phyloP scores from a whole-genome alignment of 2,113 vertebrate species.

The Gopherus evgoodei region DNA sequence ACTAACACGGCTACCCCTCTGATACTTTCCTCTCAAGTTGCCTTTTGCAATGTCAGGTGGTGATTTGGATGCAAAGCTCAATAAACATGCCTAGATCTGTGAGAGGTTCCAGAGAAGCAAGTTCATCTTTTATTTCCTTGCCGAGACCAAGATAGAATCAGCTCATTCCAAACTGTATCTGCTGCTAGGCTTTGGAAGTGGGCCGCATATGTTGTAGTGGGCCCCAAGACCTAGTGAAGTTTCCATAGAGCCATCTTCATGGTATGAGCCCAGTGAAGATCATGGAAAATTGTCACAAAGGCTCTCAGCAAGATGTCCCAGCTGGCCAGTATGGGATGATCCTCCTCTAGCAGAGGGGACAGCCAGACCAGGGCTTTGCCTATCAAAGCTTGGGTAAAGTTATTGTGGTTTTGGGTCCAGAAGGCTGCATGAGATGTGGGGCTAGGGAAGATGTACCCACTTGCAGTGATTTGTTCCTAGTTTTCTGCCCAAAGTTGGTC shows the following conservation, averaged over 20 bases:
- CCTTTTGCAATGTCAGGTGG: background rate
- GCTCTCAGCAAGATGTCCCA: too few relatives aligned
- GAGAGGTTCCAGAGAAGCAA: background rate
- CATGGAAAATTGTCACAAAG: too few relatives aligned
- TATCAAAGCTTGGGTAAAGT: background rate
- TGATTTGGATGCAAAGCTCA: background rate
- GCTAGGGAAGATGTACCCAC: background rate
- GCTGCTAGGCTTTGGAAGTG: background rate
- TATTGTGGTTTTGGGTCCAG: background rate
- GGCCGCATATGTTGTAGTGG: background rate
- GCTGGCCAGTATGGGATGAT: too few relatives aligned
- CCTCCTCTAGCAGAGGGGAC: too few relatives aligned
- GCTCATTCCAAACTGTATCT: background rate
- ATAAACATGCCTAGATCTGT: background rate
- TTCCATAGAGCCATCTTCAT: background rate
- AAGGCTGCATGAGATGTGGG: background rate
- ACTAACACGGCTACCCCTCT: too few relatives aligned
- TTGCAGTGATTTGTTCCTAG: background rate
- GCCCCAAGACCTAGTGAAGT: background rate
- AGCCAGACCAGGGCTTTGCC: background rate
- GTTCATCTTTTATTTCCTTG: background rate
- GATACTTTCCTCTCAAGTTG: background rate
- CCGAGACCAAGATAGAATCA: background rate
- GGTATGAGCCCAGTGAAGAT: too few relatives aligned
- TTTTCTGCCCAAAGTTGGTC: too few relatives aligned